A percentile compares a stretch with the other conserved stretches of the same genome.
Evolutionary conservation across 2,113 vertebrate species (phyloP).

Genomic region (Aleadryas rufinucha): DNA sequence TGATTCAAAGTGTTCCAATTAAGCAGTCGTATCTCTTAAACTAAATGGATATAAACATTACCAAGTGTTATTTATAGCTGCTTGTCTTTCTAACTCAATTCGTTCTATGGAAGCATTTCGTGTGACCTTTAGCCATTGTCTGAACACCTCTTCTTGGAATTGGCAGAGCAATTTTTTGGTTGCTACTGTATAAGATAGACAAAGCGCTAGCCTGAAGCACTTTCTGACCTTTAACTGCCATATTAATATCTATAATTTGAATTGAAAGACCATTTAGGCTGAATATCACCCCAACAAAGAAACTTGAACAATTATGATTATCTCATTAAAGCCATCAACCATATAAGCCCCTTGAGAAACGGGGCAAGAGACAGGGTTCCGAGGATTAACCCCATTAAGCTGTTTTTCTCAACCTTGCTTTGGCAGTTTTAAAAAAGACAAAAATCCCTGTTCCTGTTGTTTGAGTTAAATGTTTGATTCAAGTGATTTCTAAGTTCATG

Average conservation of each 20-base stretch:
- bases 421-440: background rate
- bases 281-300: constrained; percentile 54
- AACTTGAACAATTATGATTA: background rate
- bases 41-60: background rate
- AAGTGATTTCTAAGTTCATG: background rate
- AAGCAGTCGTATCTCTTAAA: background rate
- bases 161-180: background rate
- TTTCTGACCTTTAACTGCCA: constrained; percentile 39
- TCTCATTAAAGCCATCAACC: constrained; percentile 25
- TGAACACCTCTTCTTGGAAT: background rate
- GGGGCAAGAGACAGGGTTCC: background rate
- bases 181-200: background rate
- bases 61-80: background rate
- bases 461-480: background rate
- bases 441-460: background rate
- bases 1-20: background rate
- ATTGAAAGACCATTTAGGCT: constrained; percentile 27
- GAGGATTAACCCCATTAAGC: constrained; percentile 32
- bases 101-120: background rate
- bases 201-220: background rate
- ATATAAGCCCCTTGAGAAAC: background rate
- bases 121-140: background rate
- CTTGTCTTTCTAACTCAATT: background rate
- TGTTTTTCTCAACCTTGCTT: constrained; percentile 30
- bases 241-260: constrained; percentile 41